Conservation (phyloP, 53 echinoderm and acorn worm species). For the Crossaster papposus region DNA sequence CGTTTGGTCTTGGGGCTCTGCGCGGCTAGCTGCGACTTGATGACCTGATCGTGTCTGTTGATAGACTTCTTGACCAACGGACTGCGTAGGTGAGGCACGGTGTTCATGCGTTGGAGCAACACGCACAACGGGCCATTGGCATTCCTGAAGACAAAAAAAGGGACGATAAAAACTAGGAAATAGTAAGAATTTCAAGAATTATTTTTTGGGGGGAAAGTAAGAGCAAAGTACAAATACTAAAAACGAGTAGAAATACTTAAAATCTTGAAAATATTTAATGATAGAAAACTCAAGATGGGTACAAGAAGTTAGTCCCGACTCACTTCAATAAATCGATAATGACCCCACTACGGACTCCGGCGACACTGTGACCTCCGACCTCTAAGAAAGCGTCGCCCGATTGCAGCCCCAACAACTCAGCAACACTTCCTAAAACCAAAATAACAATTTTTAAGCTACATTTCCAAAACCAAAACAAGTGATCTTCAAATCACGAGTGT, state of each 20-base stretch:
- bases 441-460: not conserved
- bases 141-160: constrained; percentile 5
- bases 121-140: constrained; percentile 28
- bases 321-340: constrained; percentile 47
- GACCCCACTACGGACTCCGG: constrained; percentile 58
- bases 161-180: no score
- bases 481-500: no score
- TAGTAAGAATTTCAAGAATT: no score
- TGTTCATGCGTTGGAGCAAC: constrained; percentile 40
- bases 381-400: constrained; percentile 74
- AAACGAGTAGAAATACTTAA: no score
- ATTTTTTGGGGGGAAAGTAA: no score
- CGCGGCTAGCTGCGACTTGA: not conserved
- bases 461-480: not conserved
- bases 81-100: constrained; percentile 4
- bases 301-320: not conserved
- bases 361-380: constrained; percentile 77
- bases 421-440: constrained; percentile 56
- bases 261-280: not conserved
- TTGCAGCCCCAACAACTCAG: constrained; percentile 52
- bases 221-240: no score
- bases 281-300: not conserved
- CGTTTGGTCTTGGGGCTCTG: constrained; percentile 19
- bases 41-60: not conserved
- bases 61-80: constrained; percentile 19